A percentile compares a stretch with the other conserved stretches of the same genome.
Evolutionary conservation across 2,797 vertebrate genomes (phyloP).

Genomic region (Helostoma temminkii): DNA sequence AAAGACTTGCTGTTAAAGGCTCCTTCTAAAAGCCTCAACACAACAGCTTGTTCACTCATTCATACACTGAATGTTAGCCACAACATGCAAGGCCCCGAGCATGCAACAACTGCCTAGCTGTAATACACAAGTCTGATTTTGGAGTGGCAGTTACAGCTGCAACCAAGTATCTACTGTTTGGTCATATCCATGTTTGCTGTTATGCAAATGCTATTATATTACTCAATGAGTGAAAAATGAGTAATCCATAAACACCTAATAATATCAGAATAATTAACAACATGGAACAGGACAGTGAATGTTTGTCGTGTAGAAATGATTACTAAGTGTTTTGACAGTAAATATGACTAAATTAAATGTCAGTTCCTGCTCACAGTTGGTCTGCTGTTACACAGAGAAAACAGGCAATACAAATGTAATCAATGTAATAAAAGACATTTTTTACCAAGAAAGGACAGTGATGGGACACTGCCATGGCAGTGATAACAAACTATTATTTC

Average conservation of each 20-base stretch:
- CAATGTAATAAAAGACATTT: neutral
- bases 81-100: constrained; percentile 57
- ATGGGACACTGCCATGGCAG: neutral
- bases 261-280: too few species aligned
- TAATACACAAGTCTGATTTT: constrained; percentile 3
- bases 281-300: neutral
- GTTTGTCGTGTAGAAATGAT: neutral
- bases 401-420: neutral
- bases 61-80: constrained; percentile 52
- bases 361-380: neutral
- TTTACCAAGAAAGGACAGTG: neutral
- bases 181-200: neutral
- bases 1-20: constrained; percentile 33
- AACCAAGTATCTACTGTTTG: neutral
- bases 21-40: constrained; percentile 52
- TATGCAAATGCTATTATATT: too few species aligned
- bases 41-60: constrained; percentile 40
- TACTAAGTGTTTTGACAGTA: neutral
- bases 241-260: too few species aligned
- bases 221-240: too few species aligned
- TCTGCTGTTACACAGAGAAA: neutral
- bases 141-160: neutral
- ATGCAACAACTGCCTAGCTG: constrained; percentile 26
- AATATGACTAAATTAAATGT: constrained; percentile 3
- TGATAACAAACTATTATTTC: neutral